Evolutionary conservation across 2,113 vertebrate genomes (phyloP), one percentile per base, ranked within the genome.

Genomic region (Pteropus alecto): DNA sequence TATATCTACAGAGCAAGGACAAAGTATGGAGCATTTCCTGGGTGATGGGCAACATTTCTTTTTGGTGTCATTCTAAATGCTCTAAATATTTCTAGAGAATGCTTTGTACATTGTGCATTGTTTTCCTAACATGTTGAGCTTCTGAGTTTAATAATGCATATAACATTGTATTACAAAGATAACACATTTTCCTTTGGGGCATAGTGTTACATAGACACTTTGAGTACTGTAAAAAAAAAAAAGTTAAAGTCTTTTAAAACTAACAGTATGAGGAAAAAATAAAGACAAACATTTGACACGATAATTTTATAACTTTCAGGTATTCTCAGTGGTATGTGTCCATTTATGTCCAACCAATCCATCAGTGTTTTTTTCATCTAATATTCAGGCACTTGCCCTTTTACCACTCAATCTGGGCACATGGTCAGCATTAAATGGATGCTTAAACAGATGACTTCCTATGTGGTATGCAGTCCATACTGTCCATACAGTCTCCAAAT

Each of bases 161-260:
- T 63, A 74, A 51, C 87, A 96, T 78, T 96, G 43, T 95, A 26
- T 96, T 93, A 84, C 48, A 89, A 97, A 91, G 30, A 81, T 78
- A 95, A 94, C 54, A 61, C 73, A 67, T 93, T 93, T 97, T 92
- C 71, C 73, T 95, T 92, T 87, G 43, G 63, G 89, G 67, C 68
- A 90, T 9, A 83, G 56, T 87, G 35, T 92, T 95, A 83, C 74
- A 94, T 51, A 97, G 88, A 85, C 26, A 54, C 18, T 92, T 89
- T 79, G 56, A 94, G 21, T 67, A 16, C 46, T 56, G 0, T 73
- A 58, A 22, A 63, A 51, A 51, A 67, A 85, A 90, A 79, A 88
- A 86, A 84, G 82, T 38, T 85, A 78, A 92, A 97, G 94, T 48
- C 76, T 95, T 78, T 95, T 95, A 95, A 93, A 94, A 61, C 22